Evolutionary conservation across 2,888 invertebrate species (phyloP), one percentile per base, ranked within the genome.

Genomic region (Pyrrhopygopsis socrates): DNA sequence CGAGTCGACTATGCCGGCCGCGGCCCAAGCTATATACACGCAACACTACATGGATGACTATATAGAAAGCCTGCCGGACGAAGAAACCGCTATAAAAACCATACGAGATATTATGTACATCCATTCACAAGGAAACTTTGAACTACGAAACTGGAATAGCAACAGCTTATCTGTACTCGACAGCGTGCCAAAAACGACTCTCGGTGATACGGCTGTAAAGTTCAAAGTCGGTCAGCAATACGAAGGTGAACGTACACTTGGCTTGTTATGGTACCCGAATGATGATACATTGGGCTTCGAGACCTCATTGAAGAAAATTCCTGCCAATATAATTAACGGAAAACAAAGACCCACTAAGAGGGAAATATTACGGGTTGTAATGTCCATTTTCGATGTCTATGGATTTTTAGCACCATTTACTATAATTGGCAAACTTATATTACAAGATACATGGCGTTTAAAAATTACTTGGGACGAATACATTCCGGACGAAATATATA

Each of bases 101-200:
- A 60, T 82, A 68, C 68, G 68, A 38, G 82, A 60, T 3, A 77
- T 77, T 34, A 67, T 18, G 76, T 20, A 68, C 58, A 45, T 54
- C 50, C 27, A 87, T 82, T 27, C 76, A 76, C 38, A 70, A 18
- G 75, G 75, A 75, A 79, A 80, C 20, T 87, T 87, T 29, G 41
- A 77, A 24, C 67, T 84, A 77, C 65, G 84, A 4, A 80, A 88
- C 45, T 88, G 84, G 86, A 81, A 34, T 4, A 86, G 88, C 27
- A 90, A 88, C 22, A 84, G 88, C 20, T 34, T 65, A 70, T 13
- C 73, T 22, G 82, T 82, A 11, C 15, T 83, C 45, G 30, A 78
- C 34, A 70, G 70, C 58, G 6, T 84, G n/a, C 84, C 86, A 60
- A 78, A 84, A 74, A 84, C 81, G 22, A 58, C 76, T 15, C 27